These are phyloP conservation scores for Cavia aperea DNA, from an alignment of 2,113 vertebrate genomes.

Conservation along the genomic window DNA sequence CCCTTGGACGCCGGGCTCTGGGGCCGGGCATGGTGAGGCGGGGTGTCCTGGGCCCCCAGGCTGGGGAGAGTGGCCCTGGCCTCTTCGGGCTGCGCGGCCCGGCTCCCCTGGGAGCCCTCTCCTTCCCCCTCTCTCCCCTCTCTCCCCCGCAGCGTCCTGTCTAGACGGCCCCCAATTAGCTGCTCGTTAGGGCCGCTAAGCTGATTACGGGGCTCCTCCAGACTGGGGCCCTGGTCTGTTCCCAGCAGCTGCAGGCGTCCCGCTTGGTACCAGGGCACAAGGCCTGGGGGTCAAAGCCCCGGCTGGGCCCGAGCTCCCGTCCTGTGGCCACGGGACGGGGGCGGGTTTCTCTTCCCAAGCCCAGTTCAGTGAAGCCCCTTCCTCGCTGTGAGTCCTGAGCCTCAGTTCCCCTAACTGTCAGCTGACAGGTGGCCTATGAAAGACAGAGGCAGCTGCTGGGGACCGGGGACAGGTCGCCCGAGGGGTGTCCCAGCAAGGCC, in stretches of 20 bases:
- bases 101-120: neutral
- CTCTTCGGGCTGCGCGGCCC: no score
- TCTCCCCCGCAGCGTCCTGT: neutral
- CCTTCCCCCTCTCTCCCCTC: neutral
- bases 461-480: neutral
- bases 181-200: constrained; percentile 30
- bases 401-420: neutral
- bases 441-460: neutral
- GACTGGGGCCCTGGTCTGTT: neutral
- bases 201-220: constrained; percentile 5
- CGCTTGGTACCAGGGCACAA: neutral
- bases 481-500: neutral
- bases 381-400: neutral
- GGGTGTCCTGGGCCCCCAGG: neutral
- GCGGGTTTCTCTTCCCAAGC: neutral
- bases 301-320: neutral
- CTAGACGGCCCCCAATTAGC: constrained; percentile 57
- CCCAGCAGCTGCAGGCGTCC: neutral
- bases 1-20: neutral
- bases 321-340: neutral
- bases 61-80: neutral
- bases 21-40: neutral
- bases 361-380: neutral
- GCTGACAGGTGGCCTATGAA: neutral
- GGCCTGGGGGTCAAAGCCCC: neutral